Percentiles rank a stretch among this genome's conserved stretches.
Evolutionary conservation across 2,888 invertebrate genomes (phyloP).

Genomic region (Dysmachus trigonus): DNA sequence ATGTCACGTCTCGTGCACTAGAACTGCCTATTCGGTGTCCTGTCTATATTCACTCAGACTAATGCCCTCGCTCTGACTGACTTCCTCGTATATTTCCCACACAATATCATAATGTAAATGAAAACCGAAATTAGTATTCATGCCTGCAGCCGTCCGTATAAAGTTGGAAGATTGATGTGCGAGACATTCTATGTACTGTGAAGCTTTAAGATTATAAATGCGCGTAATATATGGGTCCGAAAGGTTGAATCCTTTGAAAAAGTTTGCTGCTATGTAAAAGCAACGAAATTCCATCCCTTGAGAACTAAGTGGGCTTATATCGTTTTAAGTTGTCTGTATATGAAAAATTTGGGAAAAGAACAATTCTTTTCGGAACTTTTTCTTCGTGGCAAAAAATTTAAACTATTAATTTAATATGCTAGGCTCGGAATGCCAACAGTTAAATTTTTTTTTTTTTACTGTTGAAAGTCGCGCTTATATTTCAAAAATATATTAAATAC

Average conservation of each 20-base stretch:
- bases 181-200: constrained; percentile 34
- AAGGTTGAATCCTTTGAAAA: constrained; percentile 6
- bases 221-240: constrained; percentile 10
- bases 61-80: not conserved
- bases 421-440: too few relatives aligned
- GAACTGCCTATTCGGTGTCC: constrained; percentile 43
- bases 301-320: constrained; percentile 8
- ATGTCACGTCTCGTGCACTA: constrained; percentile 35
- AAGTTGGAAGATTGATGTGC: constrained; percentile 43
- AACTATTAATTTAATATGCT: not conserved
- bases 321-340: not conserved
- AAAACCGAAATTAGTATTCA: constrained; percentile 45
- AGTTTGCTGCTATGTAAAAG: not conserved
- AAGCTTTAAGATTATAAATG: constrained; percentile 44
- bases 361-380: not conserved
- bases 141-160: constrained; percentile 39
- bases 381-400: not conserved
- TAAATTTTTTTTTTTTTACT: too few relatives aligned
- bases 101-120: constrained; percentile 44
- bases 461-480: too few relatives aligned
- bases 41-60: constrained; percentile 32
- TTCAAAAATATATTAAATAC: too few relatives aligned
- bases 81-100: constrained; percentile 18
- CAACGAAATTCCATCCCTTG: not conserved
- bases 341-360: not conserved